Base-by-base conservation (phyloP, 2,113 vertebrate species). In the Dasypus novemcinctus region DNA sequence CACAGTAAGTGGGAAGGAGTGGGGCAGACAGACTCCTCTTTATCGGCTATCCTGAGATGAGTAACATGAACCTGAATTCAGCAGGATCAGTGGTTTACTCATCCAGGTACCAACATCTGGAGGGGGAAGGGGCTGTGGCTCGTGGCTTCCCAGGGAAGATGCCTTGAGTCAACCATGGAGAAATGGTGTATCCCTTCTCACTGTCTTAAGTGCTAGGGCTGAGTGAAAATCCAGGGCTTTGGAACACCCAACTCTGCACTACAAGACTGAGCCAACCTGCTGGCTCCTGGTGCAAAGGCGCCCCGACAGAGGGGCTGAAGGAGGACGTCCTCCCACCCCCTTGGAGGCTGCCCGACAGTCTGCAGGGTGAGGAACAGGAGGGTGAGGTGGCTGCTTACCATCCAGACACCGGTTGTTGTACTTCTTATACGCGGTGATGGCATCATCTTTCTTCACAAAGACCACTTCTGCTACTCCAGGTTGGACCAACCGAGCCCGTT, bases 401-500 rank as follows among this genome's bases (percentile, higher is more conserved):
- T 99, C 99, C 98, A 99, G 98, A 96, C 99, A 99, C 91, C 99
- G 99, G 96, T 99, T 99, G 98, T 99, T 99, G 96, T 99, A 99
- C 97, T 99, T 99, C 98, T 99, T 99, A 97, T 99, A 99, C 0
- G 99, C 99, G 2, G 99, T 99, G 93, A 99, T 98, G 5, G 99
- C 99, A 18, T 99, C 99, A 17, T 99, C 99, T 97, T 99, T 99
- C 95, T 99, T 99, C 93, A 99, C 99, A 96, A 99, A 99, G 36
- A 99, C 99, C 52, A 99, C 99, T 94, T 99, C 99, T 14, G 99
- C 99, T n/a, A 99, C 98, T 12, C 99, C 99, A 27, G 99, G 99
- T 84, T 99, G 99, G 76, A 99, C 98, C 94, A 99, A 98, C 7
- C 99, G 98, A 5, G 99, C 99, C 97, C 99, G 98, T 96, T 99